Evolutionary conservation across 2,888 invertebrate genomes (phyloP), one percentile per base, ranked within the genome.

Genomic region (Macropis europaea): DNA sequence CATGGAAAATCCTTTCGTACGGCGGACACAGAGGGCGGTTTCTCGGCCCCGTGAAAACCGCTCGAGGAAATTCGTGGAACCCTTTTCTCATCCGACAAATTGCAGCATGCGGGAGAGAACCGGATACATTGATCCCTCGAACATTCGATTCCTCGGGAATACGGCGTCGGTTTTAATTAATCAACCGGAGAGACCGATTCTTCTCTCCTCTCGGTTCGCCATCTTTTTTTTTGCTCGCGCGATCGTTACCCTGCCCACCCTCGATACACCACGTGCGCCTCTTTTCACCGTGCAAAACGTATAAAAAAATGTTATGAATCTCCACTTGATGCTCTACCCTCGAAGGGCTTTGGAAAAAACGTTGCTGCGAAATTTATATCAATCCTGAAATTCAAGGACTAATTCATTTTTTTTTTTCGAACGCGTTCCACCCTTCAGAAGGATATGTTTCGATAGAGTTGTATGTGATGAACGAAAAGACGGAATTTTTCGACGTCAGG

Each of bases 101-200:
- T 81, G 79, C 78, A 71, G 60, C 74, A 72, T 62, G 63, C 73
- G 74, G 71, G 69, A 80, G 69, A 80, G 76, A 80, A 78, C 57
- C 67, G 50, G 67, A 70, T 53, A 70, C 67, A 53, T 60, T 64
- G 69, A 73, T 72, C 60, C 72, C 47, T 72, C 69, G 63, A 81
- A 84, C 84, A 77, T 82, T 77, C 81, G 77, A 77, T 80, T 82
- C 72, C 77, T 77, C 45, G 76, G 76, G 77, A 75, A 76, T 76
- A 80, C 76, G 75, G 62, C 69, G 75, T 72, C 68, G 79, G 76
- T 84, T 84, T 85, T 82, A 84, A 85, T 85, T 85, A 86, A 85
- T 85, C 83, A 86, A 82, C 66, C 75, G 61, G 53, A 50, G 75
- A 53, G 57, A 73, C 22, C 24, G 62, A 64, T 72, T 68, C 73